A percentile compares a stretch with the other conserved stretches of the same genome.
Evolutionary conservation across 2,888 invertebrate species (phyloP).

Genomic region (Schizotus pectinicornis): DNA sequence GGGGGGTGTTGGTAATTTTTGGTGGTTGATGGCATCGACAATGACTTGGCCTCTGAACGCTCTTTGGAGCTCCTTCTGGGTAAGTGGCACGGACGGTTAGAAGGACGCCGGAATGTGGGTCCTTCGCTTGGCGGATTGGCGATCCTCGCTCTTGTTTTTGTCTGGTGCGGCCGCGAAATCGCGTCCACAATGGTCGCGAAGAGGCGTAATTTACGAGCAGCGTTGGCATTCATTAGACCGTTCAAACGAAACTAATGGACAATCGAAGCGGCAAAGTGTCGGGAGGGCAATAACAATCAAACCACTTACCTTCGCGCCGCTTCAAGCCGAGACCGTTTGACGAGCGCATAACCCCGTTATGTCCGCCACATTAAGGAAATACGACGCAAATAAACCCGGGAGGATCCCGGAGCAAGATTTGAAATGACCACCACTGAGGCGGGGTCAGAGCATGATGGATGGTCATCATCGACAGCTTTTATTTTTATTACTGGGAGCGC

Average conservation of each 20-base stretch:
- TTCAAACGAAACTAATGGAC: constrained; percentile 23
- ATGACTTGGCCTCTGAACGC: too few relatives aligned
- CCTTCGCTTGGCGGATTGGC: too few relatives aligned
- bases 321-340: constrained; percentile 7
- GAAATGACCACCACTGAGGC: constrained; percentile 15
- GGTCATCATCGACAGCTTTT: constrained; percentile 21
- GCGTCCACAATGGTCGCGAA: constrained; percentile 6
- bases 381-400: constrained; percentile 1
- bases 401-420: constrained; percentile 13
- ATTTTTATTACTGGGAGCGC: constrained; percentile 21
- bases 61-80: too few relatives aligned
- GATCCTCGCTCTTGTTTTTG: too few relatives aligned
- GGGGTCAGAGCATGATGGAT: constrained; percentile 15
- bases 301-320: constrained; percentile 24
- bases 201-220: constrained; percentile 25
- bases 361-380: constrained; percentile 7
- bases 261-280: constrained; percentile 21
- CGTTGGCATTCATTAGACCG: constrained; percentile 20
- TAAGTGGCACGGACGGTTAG: too few relatives aligned
- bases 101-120: too few relatives aligned
- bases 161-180: too few relatives aligned
- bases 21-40: too few relatives aligned
- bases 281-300: constrained; percentile 25
- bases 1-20: too few relatives aligned
- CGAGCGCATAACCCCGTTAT: constrained; percentile 7